These are phyloP conservation scores for Mimas tiliae DNA, from an alignment of 2,888 invertebrate species.

Conservation along the genomic window DNA sequence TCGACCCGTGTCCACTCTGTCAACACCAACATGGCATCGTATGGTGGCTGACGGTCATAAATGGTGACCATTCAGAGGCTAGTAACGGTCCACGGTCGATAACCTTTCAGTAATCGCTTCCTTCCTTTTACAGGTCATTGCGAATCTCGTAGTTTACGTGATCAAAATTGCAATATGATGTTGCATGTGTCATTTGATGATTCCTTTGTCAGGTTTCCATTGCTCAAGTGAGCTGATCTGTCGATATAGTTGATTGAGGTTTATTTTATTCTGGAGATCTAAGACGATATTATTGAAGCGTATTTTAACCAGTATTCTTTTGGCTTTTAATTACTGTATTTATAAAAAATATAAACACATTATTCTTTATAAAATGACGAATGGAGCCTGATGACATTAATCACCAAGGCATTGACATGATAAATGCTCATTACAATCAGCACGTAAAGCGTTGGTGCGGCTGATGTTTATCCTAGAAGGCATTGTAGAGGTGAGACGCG, in stretches of 20 bases:
- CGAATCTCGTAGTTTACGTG: constrained; percentile 73
- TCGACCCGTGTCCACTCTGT: constrained; percentile 50
- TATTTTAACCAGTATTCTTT: no score
- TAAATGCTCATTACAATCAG: constrained; percentile 40
- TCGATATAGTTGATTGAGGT: no score
- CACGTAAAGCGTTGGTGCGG: constrained; percentile 11
- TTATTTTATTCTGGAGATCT: no score
- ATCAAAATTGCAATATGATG: constrained; percentile 52
- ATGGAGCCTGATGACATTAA: not conserved
- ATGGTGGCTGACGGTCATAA: constrained; percentile 54
- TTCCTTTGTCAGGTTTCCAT: not conserved
- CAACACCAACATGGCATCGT: constrained; percentile 40
- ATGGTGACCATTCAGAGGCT: constrained; percentile 57
- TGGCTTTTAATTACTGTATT: no score
- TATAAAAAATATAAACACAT: no score
- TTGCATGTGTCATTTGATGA: not conserved
- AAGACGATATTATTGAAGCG: not conserved
- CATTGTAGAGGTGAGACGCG: constrained; percentile 32
- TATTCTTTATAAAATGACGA: no score
- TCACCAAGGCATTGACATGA: constrained; percentile 49
- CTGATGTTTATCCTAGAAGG: constrained; percentile 31
- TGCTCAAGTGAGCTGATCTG: not conserved
- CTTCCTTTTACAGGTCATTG: constrained; percentile 74
- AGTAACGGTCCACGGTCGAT: constrained; percentile 78
- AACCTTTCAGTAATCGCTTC: constrained; percentile 80